Evolutionary conservation across 1,140 invertebrate genomes (phyloP), one percentile per base, ranked within the genome.

Genomic region (Philopotamus ludificatus): DNA sequence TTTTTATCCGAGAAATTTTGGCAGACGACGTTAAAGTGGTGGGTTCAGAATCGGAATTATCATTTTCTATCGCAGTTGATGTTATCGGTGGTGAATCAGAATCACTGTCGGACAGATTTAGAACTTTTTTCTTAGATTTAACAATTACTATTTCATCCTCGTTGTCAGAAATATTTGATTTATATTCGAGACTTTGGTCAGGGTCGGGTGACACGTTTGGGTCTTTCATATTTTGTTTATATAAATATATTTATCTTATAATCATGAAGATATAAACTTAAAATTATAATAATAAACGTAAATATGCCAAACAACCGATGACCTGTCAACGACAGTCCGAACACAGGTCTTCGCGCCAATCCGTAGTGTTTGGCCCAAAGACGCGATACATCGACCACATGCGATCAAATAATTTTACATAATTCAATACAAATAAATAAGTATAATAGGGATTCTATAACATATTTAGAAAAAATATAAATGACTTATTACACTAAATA

Each of bases 71-170:
- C 16, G 20, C 8, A 23, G 2, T 2, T n/a, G 20, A 7, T 55
- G n/a, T 41, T n/a, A 57, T 49, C 21, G 28, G 10, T 63, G 51
- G 50, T 26, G 55, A 51, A 15, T 63, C 59, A 12, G 26, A 34
- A 20, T 66, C 63, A 42, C 39, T 64, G 23, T 64, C 57, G n/a
- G 34, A 57, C 15, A 57, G 4, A 21, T n/a, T 10, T 1, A 16
- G 12, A 7, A 7, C 20, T 42, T 42, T 57, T 53, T 61, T 64
- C 57, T 65, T 68, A 23, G 42, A 34, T 39, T 60, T 62, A n/a
- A 62, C 41, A 2, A 54, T 65, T 21, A 41, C 15, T 9, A 42
- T 10, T 64, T 65, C 62, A 47, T 68, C 16, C 9, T 63, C 61
- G 49, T 49, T 64, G 25, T 62, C 60, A 21, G 60, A 58, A 20